A percentile compares a stretch with the other conserved stretches of the same genome.
Evolutionary conservation across 2,797 vertebrate genomes (phyloP).

Genomic region (Synanceia verrucosa): DNA sequence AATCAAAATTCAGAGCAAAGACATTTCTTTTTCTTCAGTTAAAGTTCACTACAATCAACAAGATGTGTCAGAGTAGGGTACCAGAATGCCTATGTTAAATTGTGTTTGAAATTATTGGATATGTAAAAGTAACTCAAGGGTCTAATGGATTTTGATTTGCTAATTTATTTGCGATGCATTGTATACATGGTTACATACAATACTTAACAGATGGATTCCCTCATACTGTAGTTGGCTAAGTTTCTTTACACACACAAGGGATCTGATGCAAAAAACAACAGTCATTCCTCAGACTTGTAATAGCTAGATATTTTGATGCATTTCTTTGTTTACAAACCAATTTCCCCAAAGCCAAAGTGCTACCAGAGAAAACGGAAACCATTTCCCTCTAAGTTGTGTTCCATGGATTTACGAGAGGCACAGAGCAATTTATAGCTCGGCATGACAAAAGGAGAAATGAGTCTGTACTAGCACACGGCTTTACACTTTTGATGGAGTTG

Average conservation of each 20-base stretch:
- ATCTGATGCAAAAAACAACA: constrained; percentile 52
- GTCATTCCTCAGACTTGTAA: constrained; percentile 51
- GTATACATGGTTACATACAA: not conserved
- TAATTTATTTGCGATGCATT: constrained; percentile 20
- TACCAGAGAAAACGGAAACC: constrained; percentile 64
- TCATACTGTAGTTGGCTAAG: constrained; percentile 1
- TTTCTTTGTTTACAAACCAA: constrained; percentile 74
- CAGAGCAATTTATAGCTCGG: constrained; percentile 57
- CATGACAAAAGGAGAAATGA: constrained; percentile 58
- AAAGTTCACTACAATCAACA: constrained; percentile 1
- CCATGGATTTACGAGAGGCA: constrained; percentile 63
- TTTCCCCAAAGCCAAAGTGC: constrained; percentile 70
- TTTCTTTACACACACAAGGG: constrained; percentile 33
- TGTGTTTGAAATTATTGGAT: constrained; percentile 13
- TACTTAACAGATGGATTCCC: constrained; percentile 2
- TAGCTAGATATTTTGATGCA: constrained; percentile 67
- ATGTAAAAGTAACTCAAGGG: constrained; percentile 10
- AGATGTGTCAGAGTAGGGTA: not conserved
- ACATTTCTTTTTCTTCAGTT: not conserved
- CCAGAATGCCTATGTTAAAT: not conserved
- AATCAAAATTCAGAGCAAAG: constrained; percentile 35
- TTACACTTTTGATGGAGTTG: constrained; percentile 61
- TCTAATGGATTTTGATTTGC: constrained; percentile 28
- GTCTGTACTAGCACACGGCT: constrained; percentile 45
- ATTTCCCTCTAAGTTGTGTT: constrained; percentile 69